Base-by-base conservation (phyloP, 2,888 invertebrate species). In the Mycalesis mineus region DNA sequence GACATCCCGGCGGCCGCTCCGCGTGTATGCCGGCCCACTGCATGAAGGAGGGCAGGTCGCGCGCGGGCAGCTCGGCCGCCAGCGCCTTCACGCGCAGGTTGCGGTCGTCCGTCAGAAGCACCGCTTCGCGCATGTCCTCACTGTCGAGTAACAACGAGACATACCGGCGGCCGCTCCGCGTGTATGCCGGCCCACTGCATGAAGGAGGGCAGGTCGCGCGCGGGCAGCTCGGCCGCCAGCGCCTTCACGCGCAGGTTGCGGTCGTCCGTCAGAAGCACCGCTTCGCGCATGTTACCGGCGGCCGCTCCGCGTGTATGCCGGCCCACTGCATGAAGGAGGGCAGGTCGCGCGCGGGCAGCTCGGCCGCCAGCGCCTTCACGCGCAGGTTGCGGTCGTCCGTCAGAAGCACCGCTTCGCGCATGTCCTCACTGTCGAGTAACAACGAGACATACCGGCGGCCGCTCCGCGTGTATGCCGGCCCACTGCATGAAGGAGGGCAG, bases 321-420 rank as follows among this genome's bases (percentile, higher is more conserved):
- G 97, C 95, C 98, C 98, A 98, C 68, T 93, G 92, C 72, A 96
- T 91, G 87, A 99, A 98, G 79, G 95, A 95, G 55, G 94, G 94
- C 73, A 98, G 91, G 75, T 96, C 96, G 64, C 97, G 92, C 15
- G 97, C 97, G 13, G 98, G 98, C 69, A 99, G 93, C 74, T 98
- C 97, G 55, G 95, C 93, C 11, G 97, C 95, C 65, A 97, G 91
- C 48, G 98, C 98, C 88, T 99, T 98, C 58, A 99, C 95, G 65
- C 98, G 93, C 74, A 99, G 90, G 89, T 98, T 98, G 57, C 98
- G 93, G 88, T 99, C 99, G 68, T 97, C 97, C 28, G 98, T 98
- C 69, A 99, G 91, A 45, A 99, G 91, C n/a, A n/a, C n/a, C n/a
- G n/a, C n/a, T n/a, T n/a, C n/a, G n/a, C n/a, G n/a, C n/a, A n/a